Evolutionary conservation across 2,113 vertebrate genomes (phyloP), one percentile per base, ranked within the genome.

Genomic region (Chaenogobius annularis): DNA sequence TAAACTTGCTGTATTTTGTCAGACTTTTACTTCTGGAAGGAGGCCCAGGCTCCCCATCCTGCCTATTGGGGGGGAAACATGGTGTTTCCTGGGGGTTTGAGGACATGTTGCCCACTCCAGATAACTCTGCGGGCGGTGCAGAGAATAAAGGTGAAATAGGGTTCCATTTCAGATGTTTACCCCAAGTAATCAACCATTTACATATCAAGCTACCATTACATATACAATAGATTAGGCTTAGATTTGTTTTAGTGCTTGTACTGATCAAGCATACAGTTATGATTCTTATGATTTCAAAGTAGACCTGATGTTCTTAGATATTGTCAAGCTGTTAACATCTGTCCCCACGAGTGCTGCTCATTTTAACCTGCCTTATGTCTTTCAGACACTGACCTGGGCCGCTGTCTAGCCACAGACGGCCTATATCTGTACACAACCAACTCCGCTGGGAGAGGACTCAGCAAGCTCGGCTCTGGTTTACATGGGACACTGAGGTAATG

Each of bases 71-170:
- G 67, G 96, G 96, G 40, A 99, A 99, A 80, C 98, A 99, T 88
- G 95, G 95, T 64, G 98, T 99, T 48, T 99, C 97, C 7, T 99
- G 98, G 98, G 98, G 98, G 10, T 99, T 98, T 89, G 98, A 99
- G 90, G 96, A 99, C 87, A 98, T 99, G 97, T 86, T 99, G 68
- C 96, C 98, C 5, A 95, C 96, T 5, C 96, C 96, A 31, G 96
- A 99, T 82, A 97, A 94, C 89, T 93, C 90, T 80, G 92, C 94
- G 72, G 94, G 95, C 74, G 95, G 94, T 83, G 88, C 93, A 80
- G 97, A 99, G 88, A 96, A 75, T 83, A 99, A 98, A 98, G 98
- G 98, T 98, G 90, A 55, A 73, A 43, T 6, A 5, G 1, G 0
- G 7, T 47, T 23, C 44, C 50, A 3, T 55, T 44, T 58, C 2